A percentile compares a stretch with the other conserved stretches of the same genome.
Evolutionary conservation across 2,797 vertebrate genomes (phyloP).

Genomic region (Borostomias antarcticus): DNA sequence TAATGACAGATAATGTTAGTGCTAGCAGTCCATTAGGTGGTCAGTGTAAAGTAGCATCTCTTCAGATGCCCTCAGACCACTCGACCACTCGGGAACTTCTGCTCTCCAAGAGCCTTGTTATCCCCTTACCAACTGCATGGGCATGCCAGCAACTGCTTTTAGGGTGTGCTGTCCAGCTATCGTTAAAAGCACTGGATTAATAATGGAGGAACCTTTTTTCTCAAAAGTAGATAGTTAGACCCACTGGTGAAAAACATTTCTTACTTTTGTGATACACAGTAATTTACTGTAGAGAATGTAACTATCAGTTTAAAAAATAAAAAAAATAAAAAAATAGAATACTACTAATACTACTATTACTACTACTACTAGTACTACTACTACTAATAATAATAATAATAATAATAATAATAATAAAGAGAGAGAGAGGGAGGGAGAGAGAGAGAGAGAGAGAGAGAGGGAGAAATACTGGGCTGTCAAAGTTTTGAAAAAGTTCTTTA

Average conservation of each 20-base stretch:
- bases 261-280: no score
- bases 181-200: constrained; percentile 58
- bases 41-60: constrained; percentile 64
- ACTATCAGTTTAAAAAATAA: no score
- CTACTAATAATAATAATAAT: no score
- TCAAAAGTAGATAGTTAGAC: constrained; percentile 39
- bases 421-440: no score
- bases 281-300: no score
- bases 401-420: no score
- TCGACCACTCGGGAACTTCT: constrained; percentile 53
- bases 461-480: constrained; percentile 30
- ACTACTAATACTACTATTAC: no score
- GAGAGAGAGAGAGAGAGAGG: no score
- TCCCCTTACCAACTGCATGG: constrained; percentile 58
- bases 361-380: no score
- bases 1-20: constrained; percentile 68
- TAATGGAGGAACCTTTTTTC: constrained; percentile 35
- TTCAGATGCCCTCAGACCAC: constrained; percentile 57
- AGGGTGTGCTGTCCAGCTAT: constrained; percentile 45
- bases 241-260: constrained; percentile 15
- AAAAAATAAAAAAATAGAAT: no score
- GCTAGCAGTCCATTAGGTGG: constrained; percentile 60
- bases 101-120: constrained; percentile 60
- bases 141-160: constrained; percentile 44
- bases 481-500: constrained; percentile 4